These are phyloP conservation scores for Ephialtes manifestator DNA, from an alignment of 2,888 invertebrate species.

Conservation along the genomic window DNA sequence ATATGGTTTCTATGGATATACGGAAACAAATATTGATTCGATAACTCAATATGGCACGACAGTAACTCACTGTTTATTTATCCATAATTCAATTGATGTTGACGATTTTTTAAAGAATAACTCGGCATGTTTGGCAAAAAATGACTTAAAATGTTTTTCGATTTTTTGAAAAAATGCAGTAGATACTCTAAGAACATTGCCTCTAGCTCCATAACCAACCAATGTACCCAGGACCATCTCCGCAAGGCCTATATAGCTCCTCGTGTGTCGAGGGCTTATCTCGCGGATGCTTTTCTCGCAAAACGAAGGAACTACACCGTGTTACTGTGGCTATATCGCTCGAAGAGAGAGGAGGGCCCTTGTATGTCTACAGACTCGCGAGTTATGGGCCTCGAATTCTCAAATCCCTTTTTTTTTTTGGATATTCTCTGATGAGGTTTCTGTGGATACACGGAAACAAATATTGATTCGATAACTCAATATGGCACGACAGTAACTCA, in stretches of 20 bases:
- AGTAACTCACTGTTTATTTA: no score
- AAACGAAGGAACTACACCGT: constrained; percentile 48
- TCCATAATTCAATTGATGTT: no score
- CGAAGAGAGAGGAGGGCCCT: constrained; percentile 3
- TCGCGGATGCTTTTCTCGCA: constrained; percentile 47
- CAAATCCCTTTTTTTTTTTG: neutral
- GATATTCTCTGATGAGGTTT: neutral
- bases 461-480: no score
- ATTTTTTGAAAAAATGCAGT: no score
- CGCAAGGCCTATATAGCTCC: neutral
- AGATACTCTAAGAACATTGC: neutral
- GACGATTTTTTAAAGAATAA: no score
- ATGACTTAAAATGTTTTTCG: no score
- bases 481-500: no score
- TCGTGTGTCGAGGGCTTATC: constrained; percentile 54
- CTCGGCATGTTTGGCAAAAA: no score
- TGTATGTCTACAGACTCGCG: constrained; percentile 4
- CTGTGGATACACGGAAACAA: no score
- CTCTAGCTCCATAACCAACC: neutral
- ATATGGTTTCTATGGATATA: neutral
- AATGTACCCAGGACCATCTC: neutral
- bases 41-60: no score
- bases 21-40: no score
- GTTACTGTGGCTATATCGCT: constrained; percentile 28
- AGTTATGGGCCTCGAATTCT: neutral